A percentile compares a stretch with the other conserved stretches of the same genome.
Conservation (phyloP, 2,797 vertebrate genomes). For the Picus viridis region DNA sequence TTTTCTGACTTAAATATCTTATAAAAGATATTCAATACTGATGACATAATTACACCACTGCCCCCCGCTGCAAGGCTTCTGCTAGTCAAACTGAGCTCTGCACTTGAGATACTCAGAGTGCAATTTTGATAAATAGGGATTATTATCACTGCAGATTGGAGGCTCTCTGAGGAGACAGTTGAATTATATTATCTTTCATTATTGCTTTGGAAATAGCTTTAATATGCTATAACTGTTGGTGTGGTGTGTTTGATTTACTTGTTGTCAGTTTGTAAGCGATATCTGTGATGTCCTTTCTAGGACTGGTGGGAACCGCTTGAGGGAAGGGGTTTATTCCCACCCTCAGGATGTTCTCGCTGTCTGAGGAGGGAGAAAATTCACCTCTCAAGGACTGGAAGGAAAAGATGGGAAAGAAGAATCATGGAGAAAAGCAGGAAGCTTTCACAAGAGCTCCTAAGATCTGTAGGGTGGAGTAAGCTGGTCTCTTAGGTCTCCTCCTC, state of each 20-base stretch:
- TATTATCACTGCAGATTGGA: neutral
- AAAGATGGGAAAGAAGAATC: neutral
- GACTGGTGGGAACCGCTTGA: neutral
- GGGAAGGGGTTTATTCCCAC: neutral
- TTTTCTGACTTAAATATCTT: neutral
- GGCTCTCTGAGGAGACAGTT: neutral
- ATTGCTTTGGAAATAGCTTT: neutral
- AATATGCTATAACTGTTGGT: neutral
- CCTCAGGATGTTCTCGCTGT: neutral
- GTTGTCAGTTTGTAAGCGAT: neutral
- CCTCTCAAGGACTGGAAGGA: neutral
- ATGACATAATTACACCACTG: neutral
- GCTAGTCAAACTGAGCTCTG: neutral
- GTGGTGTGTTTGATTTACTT: neutral
- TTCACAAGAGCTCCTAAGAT: neutral
- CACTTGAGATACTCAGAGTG: neutral
- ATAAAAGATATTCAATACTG: neutral
- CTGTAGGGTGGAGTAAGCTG: neutral
- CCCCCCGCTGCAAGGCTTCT: neutral
- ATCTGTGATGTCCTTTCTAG: neutral
- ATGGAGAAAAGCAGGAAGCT: neutral
- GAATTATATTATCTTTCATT: neutral
- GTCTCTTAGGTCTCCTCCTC: no score
- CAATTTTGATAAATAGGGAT: neutral
- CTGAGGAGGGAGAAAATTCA: neutral